phyloP scores from a whole-genome alignment of 2,888 invertebrate species.

The Drosophila atroscutellata region DNA sequence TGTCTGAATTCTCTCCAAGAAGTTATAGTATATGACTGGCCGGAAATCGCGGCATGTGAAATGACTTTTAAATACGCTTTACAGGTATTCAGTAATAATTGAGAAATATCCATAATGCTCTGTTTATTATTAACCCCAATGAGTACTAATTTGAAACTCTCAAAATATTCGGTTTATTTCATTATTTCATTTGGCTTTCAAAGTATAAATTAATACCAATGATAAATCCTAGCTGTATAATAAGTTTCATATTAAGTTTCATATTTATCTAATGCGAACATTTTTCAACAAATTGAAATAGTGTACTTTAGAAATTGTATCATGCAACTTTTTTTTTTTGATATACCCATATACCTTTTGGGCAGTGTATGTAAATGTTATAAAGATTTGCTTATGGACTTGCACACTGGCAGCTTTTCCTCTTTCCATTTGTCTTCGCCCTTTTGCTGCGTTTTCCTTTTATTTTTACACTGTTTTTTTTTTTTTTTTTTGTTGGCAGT shows the following conservation, averaged over 20 bases:
- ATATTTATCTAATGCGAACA: background rate
- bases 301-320: background rate
- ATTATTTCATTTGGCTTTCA: background rate
- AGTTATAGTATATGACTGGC: conserved; percentile 2
- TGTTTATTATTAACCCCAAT: background rate
- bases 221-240: background rate
- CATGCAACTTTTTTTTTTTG: background rate
- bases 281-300: too few species aligned
- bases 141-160: background rate
- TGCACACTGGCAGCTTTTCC: conserved; percentile 35
- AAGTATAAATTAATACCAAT: background rate
- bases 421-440: conserved; percentile 42
- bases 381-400: conserved; percentile 65
- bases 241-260: background rate
- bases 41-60: background rate
- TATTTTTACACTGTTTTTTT: conserved; percentile 41
- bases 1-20: conserved; percentile 40
- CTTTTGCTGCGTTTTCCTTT: conserved; percentile 63
- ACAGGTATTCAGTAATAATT: background rate
- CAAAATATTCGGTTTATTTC: background rate
- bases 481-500: conserved; percentile 73
- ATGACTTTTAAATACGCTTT: conserved; percentile 20
- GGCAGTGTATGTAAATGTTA: conserved; percentile 58
- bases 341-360: background rate
- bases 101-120: background rate